Percentiles rank a stretch among this genome's conserved stretches.
phyloP scores from a whole-genome alignment of 2,888 invertebrate genomes.

The Pseudoips prasinana region DNA sequence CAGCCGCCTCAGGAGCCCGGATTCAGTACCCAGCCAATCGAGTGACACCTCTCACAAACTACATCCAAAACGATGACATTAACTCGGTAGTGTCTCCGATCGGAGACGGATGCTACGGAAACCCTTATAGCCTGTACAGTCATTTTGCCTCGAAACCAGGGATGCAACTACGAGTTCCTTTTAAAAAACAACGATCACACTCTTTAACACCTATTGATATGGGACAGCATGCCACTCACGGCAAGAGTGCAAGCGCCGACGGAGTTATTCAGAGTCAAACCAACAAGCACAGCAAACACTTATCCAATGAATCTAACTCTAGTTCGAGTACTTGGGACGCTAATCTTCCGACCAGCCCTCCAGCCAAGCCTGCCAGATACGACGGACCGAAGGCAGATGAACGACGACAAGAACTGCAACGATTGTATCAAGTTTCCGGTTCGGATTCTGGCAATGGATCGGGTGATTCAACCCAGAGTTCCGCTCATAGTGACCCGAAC shows the following conservation, averaged over 20 bases:
- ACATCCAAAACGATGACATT: slow-evolving; percentile 69
- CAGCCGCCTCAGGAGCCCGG: slow-evolving; percentile 92
- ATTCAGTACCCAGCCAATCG: slow-evolving; percentile 93
- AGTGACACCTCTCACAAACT: slow-evolving; percentile 89
- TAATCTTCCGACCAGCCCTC: slow-evolving; percentile 82
- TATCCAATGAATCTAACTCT: slow-evolving; percentile 76
- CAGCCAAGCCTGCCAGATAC: slow-evolving; percentile 79
- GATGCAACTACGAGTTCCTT: slow-evolving; percentile 62
- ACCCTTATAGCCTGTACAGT: slow-evolving; percentile 72
- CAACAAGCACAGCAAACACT: slow-evolving; percentile 62
- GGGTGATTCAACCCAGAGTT: slow-evolving; percentile 90
- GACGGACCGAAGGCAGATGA: slow-evolving; percentile 82
- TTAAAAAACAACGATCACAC: slow-evolving; percentile 87
- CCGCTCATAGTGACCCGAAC: slow-evolving; percentile 85
- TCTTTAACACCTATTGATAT: slow-evolving; percentile 86
- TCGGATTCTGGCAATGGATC: slow-evolving; percentile 95
- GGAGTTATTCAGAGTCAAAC: slow-evolving; percentile 83
- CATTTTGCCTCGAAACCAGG: slow-evolving; percentile 71
- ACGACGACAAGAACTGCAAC: slow-evolving; percentile 84
- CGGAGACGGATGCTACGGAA: slow-evolving; percentile 62
- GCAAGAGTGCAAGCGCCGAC: slow-evolving; percentile 87
- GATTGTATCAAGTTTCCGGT: slow-evolving; percentile 89
- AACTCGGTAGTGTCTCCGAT: slow-evolving; percentile 54
- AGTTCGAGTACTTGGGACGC: slow-evolving; percentile 75
- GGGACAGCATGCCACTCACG: slow-evolving; percentile 70